Percentiles rank a stretch among this genome's conserved stretches.
These are phyloP conservation scores for Patella vulgata DNA, from an alignment of 1,140 invertebrate species.

Conservation along the genomic window DNA sequence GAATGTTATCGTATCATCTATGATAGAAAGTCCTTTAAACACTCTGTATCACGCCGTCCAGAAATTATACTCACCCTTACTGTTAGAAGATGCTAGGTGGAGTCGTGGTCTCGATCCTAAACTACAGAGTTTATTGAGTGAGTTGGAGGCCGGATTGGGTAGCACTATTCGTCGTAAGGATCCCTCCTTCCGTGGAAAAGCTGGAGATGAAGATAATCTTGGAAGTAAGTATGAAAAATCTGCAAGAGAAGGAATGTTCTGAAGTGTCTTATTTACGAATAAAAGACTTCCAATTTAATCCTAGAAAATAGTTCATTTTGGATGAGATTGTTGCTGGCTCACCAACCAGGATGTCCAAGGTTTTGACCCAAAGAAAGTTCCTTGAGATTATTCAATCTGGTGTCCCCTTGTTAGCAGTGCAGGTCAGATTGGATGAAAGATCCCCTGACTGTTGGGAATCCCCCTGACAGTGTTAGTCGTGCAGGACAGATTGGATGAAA, in stretches of 20 bases:
- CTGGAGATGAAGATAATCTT: conserved; percentile 53
- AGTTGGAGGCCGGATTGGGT: conserved; percentile 69
- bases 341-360: too few species aligned
- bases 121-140: conserved; percentile 68
- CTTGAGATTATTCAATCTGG: too few species aligned
- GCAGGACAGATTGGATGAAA: too few species aligned
- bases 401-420: too few species aligned
- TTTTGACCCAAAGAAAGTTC: too few species aligned
- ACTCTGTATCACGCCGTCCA: conserved; percentile 71
- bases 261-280: conserved; percentile 5
- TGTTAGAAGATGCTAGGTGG: conserved; percentile 70
- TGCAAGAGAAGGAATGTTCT: too few species aligned
- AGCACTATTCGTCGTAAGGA: conserved; percentile 64
- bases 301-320: too few species aligned
- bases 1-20: conserved; percentile 70
- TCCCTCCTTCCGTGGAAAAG: conserved; percentile 46
- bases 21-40: conserved; percentile 71
- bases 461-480: too few species aligned
- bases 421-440: too few species aligned
- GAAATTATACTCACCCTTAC: conserved; percentile 65
- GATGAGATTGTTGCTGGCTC: too few species aligned
- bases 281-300: too few species aligned
- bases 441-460: too few species aligned
- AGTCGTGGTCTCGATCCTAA: conserved; percentile 69
- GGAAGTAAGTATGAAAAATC: conserved; percentile 60